These are phyloP conservation scores for Pelobates cultripes DNA, from an alignment of 2,797 vertebrate genomes.

Conservation along the genomic window DNA sequence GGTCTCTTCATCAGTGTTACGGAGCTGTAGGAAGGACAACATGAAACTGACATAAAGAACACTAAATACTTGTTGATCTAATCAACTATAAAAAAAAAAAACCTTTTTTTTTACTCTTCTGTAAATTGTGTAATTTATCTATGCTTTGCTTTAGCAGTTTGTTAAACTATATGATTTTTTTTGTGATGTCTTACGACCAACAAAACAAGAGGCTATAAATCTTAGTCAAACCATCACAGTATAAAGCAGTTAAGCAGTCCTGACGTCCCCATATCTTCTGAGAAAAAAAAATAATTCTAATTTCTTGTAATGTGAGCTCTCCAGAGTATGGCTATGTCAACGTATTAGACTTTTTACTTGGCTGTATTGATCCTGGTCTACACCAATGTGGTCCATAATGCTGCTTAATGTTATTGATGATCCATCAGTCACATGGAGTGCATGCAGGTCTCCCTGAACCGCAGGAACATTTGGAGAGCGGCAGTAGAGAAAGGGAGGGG, in stretches of 20 bases:
- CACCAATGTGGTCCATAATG: constrained; percentile 88
- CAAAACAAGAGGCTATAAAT: constrained; percentile 72
- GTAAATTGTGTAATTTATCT: too few species aligned
- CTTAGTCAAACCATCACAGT: constrained; percentile 70
- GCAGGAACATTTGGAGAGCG: constrained; percentile 88
- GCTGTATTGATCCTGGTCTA: constrained; percentile 92
- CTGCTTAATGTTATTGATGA: constrained; percentile 99
- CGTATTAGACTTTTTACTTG: constrained; percentile 90
- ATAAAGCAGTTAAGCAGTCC: constrained; percentile 70
- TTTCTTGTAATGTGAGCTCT: constrained; percentile 86
- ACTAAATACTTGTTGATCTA: too few species aligned
- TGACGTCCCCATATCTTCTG: constrained; percentile 78
- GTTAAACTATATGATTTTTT: constrained; percentile 65
- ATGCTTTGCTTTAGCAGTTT: constrained; percentile 51
- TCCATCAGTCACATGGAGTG: constrained; percentile 91
- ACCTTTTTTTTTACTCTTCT: too few species aligned
- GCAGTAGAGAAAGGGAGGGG: constrained; percentile 78
- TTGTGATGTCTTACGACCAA: constrained; percentile 57
- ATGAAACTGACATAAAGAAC: too few species aligned
- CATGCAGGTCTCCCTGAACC: constrained; percentile 86
- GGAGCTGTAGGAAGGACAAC: too few species aligned
- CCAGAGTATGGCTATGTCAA: constrained; percentile 85
- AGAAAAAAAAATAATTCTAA: constrained; percentile 88
- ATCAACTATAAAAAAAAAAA: too few species aligned
- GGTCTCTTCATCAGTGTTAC: too few species aligned